Base-by-base conservation (phyloP, 2,113 vertebrate species). In the Talpa occidentalis region DNA sequence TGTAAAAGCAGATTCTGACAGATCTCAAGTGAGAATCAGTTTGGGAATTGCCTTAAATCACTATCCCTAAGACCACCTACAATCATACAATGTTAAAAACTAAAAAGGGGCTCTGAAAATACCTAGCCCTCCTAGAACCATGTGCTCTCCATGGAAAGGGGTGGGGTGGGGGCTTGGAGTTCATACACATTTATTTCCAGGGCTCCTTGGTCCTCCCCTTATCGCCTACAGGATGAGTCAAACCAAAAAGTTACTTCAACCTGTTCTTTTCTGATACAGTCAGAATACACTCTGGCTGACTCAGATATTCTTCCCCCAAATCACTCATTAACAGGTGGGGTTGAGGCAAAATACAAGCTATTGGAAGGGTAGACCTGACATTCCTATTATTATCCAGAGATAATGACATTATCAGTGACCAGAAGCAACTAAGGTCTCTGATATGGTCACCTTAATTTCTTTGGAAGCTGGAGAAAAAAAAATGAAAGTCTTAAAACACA, bases 221-320 rank as follows among this genome's bases (percentile, higher is more conserved):
- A 64, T 10, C 72, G 59, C 69, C 69, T 35, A 66, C 32, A 64
- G 52, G 73, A 42, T n/a, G 52, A 80, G 9, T 84, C 28, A 54
- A 83, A 72, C 66, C 22, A 49, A 82, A 74, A 78, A 76, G 69
- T 70, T 72, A 81, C 32, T 49, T 0, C 8, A 82, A 73, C 16
- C 70, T 78, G 93, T 81, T 84, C 37, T 73, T 66, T 90, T 80
- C 89, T 90, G 73, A 90, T 40, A 49, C 67, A 52, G 42, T 37
- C 77, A 76, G 19, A 47, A 94, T 44, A 69, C 19, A 77, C 26
- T 54, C 74, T 66, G 78, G 56, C 37, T 67, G 79, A 93, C 73
- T 86, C 8, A 73, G 64, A 80, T 42, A 69, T 42, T 87, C 76
- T 81, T 87, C 74, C 52, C 62, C 62, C 40, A 85, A 74, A 81